Evolutionary conservation across 1,140 invertebrate genomes (phyloP).

Genomic region (Gerris buenoi): DNA sequence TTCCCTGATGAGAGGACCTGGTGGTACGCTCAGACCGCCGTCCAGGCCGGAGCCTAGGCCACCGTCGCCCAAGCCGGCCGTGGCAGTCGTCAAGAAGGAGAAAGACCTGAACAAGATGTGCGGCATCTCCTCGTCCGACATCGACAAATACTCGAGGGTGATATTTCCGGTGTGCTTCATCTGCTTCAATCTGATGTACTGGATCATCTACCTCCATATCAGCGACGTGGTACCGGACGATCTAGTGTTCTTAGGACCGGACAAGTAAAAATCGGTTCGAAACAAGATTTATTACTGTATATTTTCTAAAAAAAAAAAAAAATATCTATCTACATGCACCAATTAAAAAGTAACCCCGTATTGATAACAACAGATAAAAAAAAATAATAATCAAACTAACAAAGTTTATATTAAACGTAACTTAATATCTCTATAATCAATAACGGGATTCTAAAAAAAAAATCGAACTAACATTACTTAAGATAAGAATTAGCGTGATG

Average conservation of each 20-base stretch:
- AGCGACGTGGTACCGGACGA: conserved; percentile 86
- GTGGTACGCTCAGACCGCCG: conserved; percentile 80
- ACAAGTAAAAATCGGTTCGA: conserved; percentile 34
- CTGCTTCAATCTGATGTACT: conserved; percentile 95
- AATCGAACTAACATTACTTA: no score
- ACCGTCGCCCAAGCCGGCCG: conserved; percentile 44
- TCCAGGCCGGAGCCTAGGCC: conserved; percentile 44
- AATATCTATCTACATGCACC: neutral
- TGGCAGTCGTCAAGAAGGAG: conserved; percentile 55
- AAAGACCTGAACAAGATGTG: conserved; percentile 45
- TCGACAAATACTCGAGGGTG: conserved; percentile 91
- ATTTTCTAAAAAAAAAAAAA: conserved; percentile 3
- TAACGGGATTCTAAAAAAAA: no score
- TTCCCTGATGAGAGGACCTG: conserved; percentile 75
- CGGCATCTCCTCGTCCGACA: conserved; percentile 82
- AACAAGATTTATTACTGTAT: conserved; percentile 4
- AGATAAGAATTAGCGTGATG: no score
- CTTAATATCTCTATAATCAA: no score
- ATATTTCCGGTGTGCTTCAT: conserved; percentile 93
- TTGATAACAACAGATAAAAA: no score
- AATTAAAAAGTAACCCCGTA: conserved; percentile 2
- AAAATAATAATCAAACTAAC: no score
- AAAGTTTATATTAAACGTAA: no score
- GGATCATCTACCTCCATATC: conserved; percentile 92
- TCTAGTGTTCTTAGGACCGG: conserved; percentile 68